Conservation (phyloP, 64 coral and sea anemone species). For the Platygyra sinensis region DNA sequence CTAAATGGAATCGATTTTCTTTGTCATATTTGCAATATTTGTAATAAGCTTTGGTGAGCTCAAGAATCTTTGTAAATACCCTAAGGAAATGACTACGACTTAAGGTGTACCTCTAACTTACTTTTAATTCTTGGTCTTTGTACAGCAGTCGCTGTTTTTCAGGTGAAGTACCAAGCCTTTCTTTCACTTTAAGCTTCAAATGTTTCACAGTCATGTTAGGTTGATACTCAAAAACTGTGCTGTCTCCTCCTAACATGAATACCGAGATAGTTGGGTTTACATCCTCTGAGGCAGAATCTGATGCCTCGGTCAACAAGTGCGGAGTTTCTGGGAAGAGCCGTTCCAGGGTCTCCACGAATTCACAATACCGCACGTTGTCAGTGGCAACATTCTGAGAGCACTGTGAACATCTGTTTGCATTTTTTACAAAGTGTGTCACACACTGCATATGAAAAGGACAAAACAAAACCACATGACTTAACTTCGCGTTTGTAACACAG, state of each 20-base stretch:
- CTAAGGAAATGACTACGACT: no score
- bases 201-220: constrained; percentile 57
- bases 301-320: constrained; percentile 17
- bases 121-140: constrained; percentile 83
- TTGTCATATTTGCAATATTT: no score
- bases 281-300: neutral
- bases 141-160: constrained; percentile 78
- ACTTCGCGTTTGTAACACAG: no score
- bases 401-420: neutral
- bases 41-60: no score
- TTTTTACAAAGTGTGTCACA: constrained; percentile 3
- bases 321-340: constrained; percentile 63
- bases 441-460: neutral
- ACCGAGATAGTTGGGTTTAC: constrained; percentile 66
- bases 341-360: no score
- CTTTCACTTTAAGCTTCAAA: constrained; percentile 46
- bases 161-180: constrained; percentile 33
- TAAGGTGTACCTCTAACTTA: neutral
- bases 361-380: no score
- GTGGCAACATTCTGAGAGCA: neutral
- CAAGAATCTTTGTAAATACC: no score
- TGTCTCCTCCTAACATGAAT: constrained; percentile 86
- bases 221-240: constrained; percentile 63
- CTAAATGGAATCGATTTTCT: no score
- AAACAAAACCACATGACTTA: no score